Base-by-base conservation (phyloP, 2,797 vertebrate species). In the Notoglanidium macrostoma region DNA sequence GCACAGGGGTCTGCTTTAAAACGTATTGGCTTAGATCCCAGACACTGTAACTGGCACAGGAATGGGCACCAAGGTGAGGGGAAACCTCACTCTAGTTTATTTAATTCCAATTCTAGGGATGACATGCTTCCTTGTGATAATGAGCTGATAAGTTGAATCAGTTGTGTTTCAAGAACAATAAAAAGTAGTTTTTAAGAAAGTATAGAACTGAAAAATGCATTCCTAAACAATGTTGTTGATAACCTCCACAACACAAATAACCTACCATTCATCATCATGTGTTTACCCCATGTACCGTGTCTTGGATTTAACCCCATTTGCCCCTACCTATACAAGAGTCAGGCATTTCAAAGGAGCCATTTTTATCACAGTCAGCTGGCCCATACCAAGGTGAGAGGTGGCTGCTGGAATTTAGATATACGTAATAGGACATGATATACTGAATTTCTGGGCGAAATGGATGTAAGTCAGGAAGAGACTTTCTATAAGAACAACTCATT, bases 351-450 rank as follows among this genome's bases (percentile, higher is more conserved):
- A 46, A 61, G 54, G 19, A 26, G 67, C 17, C 83, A 85, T 79
- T 76, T 44, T 72, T 72, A 90, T 81, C 57, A 88, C 78, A 87
- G 87, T 80, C 84, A 87, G 17, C 76, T 85, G 87, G 68, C 65
- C 32, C 68, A 54, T n/a, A 49, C 40, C 67, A 84, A 21, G 23
- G 17, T 5, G 40, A 44, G 59, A 54, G 46, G 61, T 5, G 59
- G 76, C 19, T 26, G 46, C 57, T 84, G 79, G 77, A 80, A 57
- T 80, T 73, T 32, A 40, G 84, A 59, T 67, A 72, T 17, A 59
- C 23, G 80, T 90, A 87, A 86, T 54, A 74, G 44, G 80, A 72
- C 84, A 26, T 74, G 81, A 87, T 83, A 70, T 74, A 61, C 85
- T 84, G 35, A 73, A 84, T 89, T 88, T 72, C 12, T 21, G 63